Percentiles rank a stretch among this genome's conserved stretches.
phyloP scores from a whole-genome alignment of 2,888 invertebrate species.

The Morinoia aosen region DNA sequence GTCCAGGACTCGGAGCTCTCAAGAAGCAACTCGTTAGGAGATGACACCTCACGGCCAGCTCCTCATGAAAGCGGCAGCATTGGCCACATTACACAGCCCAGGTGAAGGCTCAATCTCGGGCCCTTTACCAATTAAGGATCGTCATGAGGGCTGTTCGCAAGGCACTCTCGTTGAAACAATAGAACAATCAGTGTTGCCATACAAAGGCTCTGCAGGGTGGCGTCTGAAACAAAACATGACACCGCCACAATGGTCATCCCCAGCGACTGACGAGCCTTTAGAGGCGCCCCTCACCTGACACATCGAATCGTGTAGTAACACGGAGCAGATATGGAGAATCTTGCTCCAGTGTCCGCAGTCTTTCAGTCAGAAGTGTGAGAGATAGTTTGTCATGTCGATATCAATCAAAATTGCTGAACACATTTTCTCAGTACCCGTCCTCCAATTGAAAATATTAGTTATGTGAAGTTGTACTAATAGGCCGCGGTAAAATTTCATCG shows the following conservation, averaged over 20 bases:
- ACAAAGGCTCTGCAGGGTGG: neutral
- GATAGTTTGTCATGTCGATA: no score
- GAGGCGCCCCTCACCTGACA: neutral
- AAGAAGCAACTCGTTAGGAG: neutral
- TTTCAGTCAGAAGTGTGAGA: no score
- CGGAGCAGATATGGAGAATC: neutral
- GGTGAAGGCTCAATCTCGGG: neutral
- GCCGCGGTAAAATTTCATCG: no score
- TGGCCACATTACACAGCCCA: neutral
- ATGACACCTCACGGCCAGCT: neutral
- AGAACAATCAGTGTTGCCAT: neutral
- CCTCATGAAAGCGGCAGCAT: neutral
- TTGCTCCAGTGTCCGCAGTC: neutral
- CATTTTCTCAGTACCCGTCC: no score
- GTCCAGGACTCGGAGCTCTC: neutral
- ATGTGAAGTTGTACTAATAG: no score
- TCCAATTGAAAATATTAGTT: no score
- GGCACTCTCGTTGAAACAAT: slow-evolving; percentile 25
- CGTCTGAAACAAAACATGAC: slow-evolving; percentile 20
- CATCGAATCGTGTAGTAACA: neutral
- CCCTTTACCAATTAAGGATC: slow-evolving; percentile 9
- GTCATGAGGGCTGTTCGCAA: neutral
- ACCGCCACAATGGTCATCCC: neutral
- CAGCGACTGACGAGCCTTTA: neutral
- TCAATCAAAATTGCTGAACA: no score